phyloP scores from a whole-genome alignment of 2,797 vertebrate genomes.

The Cuniculus paca region DNA sequence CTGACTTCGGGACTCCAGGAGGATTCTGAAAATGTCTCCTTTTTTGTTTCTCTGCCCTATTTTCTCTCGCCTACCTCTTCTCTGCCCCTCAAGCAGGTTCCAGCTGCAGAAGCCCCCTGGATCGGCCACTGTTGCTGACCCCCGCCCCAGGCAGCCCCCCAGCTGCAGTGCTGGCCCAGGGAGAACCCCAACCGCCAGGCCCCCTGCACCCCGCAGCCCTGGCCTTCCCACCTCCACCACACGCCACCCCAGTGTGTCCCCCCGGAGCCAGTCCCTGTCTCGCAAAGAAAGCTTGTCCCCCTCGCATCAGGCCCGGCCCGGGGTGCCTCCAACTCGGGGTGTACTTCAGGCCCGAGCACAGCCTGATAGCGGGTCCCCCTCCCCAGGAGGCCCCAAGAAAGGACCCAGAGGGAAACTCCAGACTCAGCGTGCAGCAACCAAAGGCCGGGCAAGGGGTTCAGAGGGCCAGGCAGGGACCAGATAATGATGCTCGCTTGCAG shows the following conservation, averaged over 20 bases:
- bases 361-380: constrained; percentile 88
- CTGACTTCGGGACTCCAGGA: neutral
- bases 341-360: constrained; percentile 83
- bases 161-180: constrained; percentile 81
- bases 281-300: constrained; percentile 95
- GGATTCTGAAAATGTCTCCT: constrained; percentile 55
- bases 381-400: constrained; percentile 87
- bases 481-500: constrained; percentile 89
- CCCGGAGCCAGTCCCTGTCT: constrained; percentile 90
- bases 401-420: constrained; percentile 90
- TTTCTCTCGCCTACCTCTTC: constrained; percentile 44
- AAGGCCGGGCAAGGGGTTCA: constrained; percentile 88
- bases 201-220: constrained; percentile 87
- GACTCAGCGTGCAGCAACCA: constrained; percentile 89
- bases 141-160: constrained; percentile 86
- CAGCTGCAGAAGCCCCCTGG: constrained; percentile 87
- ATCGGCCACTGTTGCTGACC: constrained; percentile 84
- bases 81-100: constrained; percentile 87
- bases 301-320: constrained; percentile 90
- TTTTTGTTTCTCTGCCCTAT: neutral
- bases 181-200: constrained; percentile 76
- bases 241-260: constrained; percentile 93
- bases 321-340: constrained; percentile 81
- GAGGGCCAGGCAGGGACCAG: constrained; percentile 90
- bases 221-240: constrained; percentile 84